Conservation (phyloP, 2,888 invertebrate genomes). For the Eudemis profundana region DNA sequence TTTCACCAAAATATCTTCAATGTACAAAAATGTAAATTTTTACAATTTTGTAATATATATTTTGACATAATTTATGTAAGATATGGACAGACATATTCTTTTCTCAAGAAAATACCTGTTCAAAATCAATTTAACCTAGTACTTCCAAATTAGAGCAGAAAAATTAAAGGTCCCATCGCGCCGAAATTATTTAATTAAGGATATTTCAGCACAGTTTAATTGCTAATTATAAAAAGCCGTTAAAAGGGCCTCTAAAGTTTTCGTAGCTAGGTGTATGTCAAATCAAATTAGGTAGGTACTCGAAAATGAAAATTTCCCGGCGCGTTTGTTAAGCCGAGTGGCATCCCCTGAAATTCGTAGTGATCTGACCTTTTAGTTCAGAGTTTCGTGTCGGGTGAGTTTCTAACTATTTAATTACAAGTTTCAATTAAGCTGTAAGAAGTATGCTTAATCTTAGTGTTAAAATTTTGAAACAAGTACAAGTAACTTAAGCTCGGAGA, state of each 20-base stretch:
- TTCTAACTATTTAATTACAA: background rate
- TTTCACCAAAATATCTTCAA: too few relatives aligned
- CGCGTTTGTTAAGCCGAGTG: background rate
- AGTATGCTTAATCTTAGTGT: background rate
- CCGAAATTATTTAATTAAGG: background rate
- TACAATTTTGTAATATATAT: too few relatives aligned
- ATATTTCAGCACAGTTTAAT: background rate
- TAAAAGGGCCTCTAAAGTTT: slow-evolving; percentile 6
- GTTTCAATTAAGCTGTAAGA: slow-evolving; percentile 1
- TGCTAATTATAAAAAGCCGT: background rate
- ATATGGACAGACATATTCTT: too few relatives aligned
- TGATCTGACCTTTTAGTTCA: background rate
- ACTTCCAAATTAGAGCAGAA: background rate
- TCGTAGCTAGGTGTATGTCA: background rate
- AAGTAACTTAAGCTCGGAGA: background rate
- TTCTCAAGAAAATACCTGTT: background rate
- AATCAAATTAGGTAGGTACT: background rate
- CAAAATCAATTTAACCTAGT: background rate
- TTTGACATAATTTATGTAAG: too few relatives aligned
- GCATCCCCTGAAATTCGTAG: background rate
- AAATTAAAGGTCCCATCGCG: background rate
- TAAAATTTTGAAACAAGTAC: background rate
- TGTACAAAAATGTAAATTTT: too few relatives aligned
- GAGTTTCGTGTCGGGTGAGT: background rate
- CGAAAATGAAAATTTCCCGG: background rate